Percentiles rank a stretch among this genome's conserved stretches.
Evolutionary conservation across 2,888 invertebrate genomes (phyloP).

Genomic region (Agriopis leucophaearia): DNA sequence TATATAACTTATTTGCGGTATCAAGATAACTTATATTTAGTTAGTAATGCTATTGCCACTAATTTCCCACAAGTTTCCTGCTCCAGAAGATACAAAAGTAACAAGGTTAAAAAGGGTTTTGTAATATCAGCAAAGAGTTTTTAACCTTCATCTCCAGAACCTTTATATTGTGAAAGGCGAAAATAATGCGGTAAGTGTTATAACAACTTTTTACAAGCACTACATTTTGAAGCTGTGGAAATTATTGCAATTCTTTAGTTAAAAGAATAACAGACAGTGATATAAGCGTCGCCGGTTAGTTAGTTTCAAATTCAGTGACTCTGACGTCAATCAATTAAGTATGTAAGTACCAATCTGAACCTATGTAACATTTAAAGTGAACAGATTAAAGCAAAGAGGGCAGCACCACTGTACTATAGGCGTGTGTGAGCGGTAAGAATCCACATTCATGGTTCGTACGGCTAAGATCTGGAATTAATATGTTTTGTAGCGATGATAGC

Average conservation of each 20-base stretch:
- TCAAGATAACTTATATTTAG: no score
- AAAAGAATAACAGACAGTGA: background rate
- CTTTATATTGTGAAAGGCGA: conserved; percentile 10
- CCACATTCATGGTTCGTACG: no score
- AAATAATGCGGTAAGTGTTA: background rate
- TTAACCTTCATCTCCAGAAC: background rate
- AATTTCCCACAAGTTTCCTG: background rate
- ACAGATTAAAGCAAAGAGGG: background rate
- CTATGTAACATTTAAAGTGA: background rate
- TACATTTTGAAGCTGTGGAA: background rate
- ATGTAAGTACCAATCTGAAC: background rate
- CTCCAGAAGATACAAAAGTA: background rate
- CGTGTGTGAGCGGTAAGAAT: no score
- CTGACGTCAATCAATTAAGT: background rate
- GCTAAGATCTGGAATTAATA: no score
- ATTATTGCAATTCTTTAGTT: background rate
- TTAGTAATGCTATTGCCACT: no score
- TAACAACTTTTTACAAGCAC: background rate
- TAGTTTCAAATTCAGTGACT: background rate
- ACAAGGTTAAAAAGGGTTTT: background rate
- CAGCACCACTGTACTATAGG: no score
- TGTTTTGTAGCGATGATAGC: background rate
- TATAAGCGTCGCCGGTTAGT: background rate
- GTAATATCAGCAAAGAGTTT: background rate
- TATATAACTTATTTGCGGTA: no score